Base-by-base conservation (phyloP, 2,113 vertebrate species). In the Eurystomus gularis region DNA sequence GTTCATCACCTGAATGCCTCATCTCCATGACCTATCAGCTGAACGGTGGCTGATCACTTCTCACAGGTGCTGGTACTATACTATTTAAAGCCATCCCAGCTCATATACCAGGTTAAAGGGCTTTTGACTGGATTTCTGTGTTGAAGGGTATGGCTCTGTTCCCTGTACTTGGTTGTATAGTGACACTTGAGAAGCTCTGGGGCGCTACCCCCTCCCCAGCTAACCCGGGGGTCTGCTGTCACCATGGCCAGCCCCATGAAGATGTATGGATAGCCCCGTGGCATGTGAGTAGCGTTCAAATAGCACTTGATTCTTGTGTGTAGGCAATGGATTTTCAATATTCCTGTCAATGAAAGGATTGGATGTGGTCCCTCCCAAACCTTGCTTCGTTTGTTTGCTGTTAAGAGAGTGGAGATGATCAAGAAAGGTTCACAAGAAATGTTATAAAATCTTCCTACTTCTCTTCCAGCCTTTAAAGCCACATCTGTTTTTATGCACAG, bases 201-300 rank as follows among this genome's bases (percentile, higher is more conserved):
- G 31, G 8, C 57, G 17, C 6, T 65, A 61, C 64, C 3, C 1
- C 16, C 26, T 11, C 29, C 31, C 6, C 24, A 15, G 0, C 2
- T 78, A 18, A 82, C 19, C 51, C 48, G 35, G 40, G 40, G 8
- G 5, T 23, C 57, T 35, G 24, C 4, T 65, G 65, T 54, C 55
- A 86, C 23, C 26, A 64, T 7, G 23, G 25, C 17, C 28, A 78
- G 28, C 11, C 26, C 21, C 54, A 48, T 31, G 11, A 26, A 51
- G 29, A 12, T 46, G 4, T 46, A 17, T 61, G 17, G 28, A 17
- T 35, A 93, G 24, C 52, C 28, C 37, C 15, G 21, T n/a, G 37
- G 26, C 31, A 66, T 37, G 11, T 28, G 24, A 58, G 7, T 33
- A 25, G 24, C 9, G 15, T n/a, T 71, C 21, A 75, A 85, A 13